These are phyloP conservation scores for Tetramorium simillimum DNA, from an alignment of 1,140 invertebrate genomes.

Conservation along the genomic window DNA sequence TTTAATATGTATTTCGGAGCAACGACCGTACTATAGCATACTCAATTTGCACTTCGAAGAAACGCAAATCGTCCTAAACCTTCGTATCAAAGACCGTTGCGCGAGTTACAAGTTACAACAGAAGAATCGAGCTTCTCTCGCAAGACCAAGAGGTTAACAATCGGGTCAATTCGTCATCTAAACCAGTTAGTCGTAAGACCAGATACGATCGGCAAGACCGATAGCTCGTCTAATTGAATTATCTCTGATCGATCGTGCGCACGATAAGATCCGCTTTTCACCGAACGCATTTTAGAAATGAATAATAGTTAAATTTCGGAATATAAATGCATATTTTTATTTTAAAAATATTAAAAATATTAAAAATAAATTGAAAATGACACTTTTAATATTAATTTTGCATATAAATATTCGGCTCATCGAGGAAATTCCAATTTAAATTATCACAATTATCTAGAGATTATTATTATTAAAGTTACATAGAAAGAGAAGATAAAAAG, in stretches of 20 bases:
- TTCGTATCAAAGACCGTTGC: slow-evolving; percentile 3
- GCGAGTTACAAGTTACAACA: slow-evolving; percentile 4
- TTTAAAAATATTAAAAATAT: too few relatives aligned
- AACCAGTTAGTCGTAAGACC: slow-evolving; percentile 78
- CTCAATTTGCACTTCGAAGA: slow-evolving; percentile 30
- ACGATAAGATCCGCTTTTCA: slow-evolving; percentile 33
- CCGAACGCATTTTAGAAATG: slow-evolving; percentile 8
- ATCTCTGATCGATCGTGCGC: slow-evolving; percentile 74
- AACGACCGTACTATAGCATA: slow-evolving; percentile 32
- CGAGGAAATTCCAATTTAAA: neutral
- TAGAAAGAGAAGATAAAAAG: neutral
- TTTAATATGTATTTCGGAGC: slow-evolving; percentile 23
- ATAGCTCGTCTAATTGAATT: slow-evolving; percentile 79
- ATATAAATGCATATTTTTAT: neutral
- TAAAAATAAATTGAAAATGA: neutral
- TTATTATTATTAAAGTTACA: neutral
- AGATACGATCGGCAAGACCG: slow-evolving; percentile 77
- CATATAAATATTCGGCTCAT: neutral
- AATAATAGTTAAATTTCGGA: neutral
- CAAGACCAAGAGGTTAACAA: slow-evolving; percentile 77
- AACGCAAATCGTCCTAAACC: slow-evolving; percentile 27
- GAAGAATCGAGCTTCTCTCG: slow-evolving; percentile 42
- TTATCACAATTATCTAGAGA: neutral
- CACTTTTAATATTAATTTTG: neutral
- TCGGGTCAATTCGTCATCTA: slow-evolving; percentile 81